Conservation (phyloP, 2,797 vertebrate species). For the Rhyacichthys aspro region DNA sequence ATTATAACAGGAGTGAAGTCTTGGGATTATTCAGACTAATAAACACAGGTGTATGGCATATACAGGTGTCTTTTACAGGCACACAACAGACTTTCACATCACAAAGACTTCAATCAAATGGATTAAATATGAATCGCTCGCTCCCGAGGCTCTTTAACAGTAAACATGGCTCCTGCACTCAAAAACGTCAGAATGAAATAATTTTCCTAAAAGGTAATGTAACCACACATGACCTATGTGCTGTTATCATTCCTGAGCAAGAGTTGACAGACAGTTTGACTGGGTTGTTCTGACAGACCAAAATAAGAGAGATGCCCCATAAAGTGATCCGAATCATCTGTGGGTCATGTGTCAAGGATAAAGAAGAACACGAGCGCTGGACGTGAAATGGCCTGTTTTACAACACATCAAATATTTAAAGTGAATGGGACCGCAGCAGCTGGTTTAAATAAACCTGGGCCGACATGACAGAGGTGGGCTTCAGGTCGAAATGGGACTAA, state of each 20-base stretch:
- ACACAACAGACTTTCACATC: not conserved
- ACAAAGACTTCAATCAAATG: not conserved
- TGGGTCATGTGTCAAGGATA: constrained; percentile 11
- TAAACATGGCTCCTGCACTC: too few relatives aligned
- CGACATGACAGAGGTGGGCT: constrained; percentile 19
- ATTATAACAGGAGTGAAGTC: constrained; percentile 5
- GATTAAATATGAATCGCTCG: not conserved
- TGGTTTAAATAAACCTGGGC: constrained; percentile 45
- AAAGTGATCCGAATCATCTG: constrained; percentile 20
- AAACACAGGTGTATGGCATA: constrained; percentile 2
- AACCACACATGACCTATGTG: constrained; percentile 1
- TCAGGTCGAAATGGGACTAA: constrained; percentile 3
- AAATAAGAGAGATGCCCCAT: constrained; percentile 6
- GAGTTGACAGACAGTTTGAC: constrained; percentile 17
- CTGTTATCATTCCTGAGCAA: constrained; percentile 18
- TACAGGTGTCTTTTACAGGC: constrained; percentile 2
- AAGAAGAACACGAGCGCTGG: constrained; percentile 7
- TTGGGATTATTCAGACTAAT: not conserved
- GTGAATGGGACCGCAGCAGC: constrained; percentile 46
- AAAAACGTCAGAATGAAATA: constrained; percentile 18
- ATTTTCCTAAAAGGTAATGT: constrained; percentile 26
- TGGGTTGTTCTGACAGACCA: constrained; percentile 4
- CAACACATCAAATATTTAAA: constrained; percentile 59
- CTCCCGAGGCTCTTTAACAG: too few relatives aligned
- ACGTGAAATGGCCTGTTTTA: constrained; percentile 42